Percentiles rank a stretch among this genome's conserved stretches.
Evolutionary conservation across 2,888 invertebrate genomes (phyloP).

Genomic region (Colletes collaris): DNA sequence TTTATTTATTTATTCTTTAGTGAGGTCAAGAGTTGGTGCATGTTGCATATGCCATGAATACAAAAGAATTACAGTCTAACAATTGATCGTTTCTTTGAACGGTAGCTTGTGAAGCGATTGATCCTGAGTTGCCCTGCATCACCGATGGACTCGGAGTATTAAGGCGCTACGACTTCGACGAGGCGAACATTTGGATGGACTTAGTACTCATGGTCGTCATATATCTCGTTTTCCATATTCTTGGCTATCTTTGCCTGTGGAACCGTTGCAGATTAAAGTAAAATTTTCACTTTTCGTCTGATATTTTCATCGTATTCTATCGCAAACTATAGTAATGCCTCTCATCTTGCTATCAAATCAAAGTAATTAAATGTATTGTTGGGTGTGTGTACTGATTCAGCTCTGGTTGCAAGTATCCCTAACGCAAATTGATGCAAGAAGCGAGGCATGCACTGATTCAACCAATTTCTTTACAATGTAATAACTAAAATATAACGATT

Average conservation of each 20-base stretch:
- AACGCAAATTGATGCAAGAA: no score
- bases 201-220: slow-evolving; percentile 87
- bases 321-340: not conserved
- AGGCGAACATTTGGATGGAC: slow-evolving; percentile 86
- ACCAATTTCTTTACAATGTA: no score
- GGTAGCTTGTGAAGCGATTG: slow-evolving; percentile 86
- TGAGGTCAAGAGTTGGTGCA: no score
- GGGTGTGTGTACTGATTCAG: no score
- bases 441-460: no score
- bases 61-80: no score
- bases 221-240: slow-evolving; percentile 88
- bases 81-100: slow-evolving; percentile 3
- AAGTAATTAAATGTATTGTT: no score
- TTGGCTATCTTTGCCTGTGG: slow-evolving; percentile 88
- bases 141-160: slow-evolving; percentile 89
- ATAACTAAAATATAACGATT: no score
- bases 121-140: slow-evolving; percentile 88
- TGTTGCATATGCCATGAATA: no score
- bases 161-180: slow-evolving; percentile 88
- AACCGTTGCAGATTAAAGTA: slow-evolving; percentile 81
- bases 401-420: no score
- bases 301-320: not conserved
- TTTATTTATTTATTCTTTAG: no score
- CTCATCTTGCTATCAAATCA: not conserved
- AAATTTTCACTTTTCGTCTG: not conserved